Conservation (phyloP, 2,888 invertebrate species). For the Platerodrilus igneus region DNA sequence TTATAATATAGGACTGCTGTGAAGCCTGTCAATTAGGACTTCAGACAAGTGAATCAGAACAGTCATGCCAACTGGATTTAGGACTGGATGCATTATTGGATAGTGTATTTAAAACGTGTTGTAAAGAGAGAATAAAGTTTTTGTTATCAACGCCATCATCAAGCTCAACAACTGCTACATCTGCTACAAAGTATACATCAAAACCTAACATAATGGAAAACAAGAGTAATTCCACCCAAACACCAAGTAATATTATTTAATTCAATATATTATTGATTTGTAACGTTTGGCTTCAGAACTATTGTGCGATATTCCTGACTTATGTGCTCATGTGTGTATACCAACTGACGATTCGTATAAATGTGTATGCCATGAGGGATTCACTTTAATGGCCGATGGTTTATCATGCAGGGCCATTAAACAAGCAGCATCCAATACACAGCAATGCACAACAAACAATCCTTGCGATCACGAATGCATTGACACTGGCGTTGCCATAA, state of each 20-base stretch:
- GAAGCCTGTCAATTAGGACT: slow-evolving; percentile 62
- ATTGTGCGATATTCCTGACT: slow-evolving; percentile 55
- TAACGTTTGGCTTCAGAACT: slow-evolving; percentile 45
- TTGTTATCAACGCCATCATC: slow-evolving; percentile 16
- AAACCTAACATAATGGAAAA: slow-evolving; percentile 20
- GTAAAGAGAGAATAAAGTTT: slow-evolving; percentile 46
- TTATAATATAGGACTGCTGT: slow-evolving; percentile 53
- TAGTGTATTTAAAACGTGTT: slow-evolving; percentile 59
- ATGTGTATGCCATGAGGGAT: slow-evolving; percentile 68
- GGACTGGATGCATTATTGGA: slow-evolving; percentile 57
- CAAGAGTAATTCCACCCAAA: slow-evolving; percentile 17
- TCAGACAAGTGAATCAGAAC: slow-evolving; percentile 54
- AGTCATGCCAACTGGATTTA: slow-evolving; percentile 54
- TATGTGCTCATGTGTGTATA: slow-evolving; percentile 76
- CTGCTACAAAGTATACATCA: slow-evolving; percentile 23
- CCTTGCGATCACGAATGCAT: slow-evolving; percentile 71
- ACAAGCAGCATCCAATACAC: slow-evolving; percentile 30
- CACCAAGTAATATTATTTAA: slow-evolving; percentile 18
- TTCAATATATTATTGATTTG: slow-evolving; percentile 10
- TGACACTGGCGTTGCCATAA: slow-evolving; percentile 63
- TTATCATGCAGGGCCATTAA: slow-evolving; percentile 60
- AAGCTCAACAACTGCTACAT: slow-evolving; percentile 20
- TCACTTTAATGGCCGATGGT: slow-evolving; percentile 63
- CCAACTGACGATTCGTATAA: slow-evolving; percentile 66
- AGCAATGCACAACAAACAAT: slow-evolving; percentile 56